phyloP scores from a whole-genome alignment of 2,113 vertebrate genomes.

The Ictalurus furcatus region DNA sequence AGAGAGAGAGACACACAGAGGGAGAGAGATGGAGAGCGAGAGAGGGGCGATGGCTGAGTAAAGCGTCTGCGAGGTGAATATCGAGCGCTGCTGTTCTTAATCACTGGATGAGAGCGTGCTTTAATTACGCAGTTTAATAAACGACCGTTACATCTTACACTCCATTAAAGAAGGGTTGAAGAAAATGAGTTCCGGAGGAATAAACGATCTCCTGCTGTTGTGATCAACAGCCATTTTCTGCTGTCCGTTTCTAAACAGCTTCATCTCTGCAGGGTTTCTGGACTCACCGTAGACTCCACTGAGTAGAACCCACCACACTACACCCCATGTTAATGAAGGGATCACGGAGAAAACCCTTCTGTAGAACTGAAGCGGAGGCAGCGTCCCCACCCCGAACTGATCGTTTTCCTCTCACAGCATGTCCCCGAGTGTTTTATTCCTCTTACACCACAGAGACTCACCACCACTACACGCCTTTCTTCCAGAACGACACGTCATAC shows the following conservation, averaged over 20 bases:
- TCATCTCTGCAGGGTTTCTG: neutral
- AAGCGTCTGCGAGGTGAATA: slow-evolving; percentile 11
- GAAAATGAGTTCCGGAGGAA: slow-evolving; percentile 12
- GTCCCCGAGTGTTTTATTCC: neutral
- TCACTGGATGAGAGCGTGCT: slow-evolving; percentile 20
- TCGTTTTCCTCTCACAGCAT: neutral
- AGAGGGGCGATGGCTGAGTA: neutral
- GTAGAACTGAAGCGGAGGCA: neutral
- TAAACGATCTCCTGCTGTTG: neutral
- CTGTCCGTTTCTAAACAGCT: neutral
- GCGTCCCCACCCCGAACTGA: neutral
- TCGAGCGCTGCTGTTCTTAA: slow-evolving; percentile 31
- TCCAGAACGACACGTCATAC: neutral
- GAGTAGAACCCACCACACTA: neutral
- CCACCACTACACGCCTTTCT: neutral
- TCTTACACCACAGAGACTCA: neutral
- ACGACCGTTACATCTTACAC: slow-evolving; percentile 34
- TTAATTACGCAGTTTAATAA: slow-evolving; percentile 36
- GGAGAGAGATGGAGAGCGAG: neutral
- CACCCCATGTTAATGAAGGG: neutral
- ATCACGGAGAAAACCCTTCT: neutral
- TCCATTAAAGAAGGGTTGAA: slow-evolving; percentile 20
- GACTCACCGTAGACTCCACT: neutral
- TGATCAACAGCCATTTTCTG: neutral
- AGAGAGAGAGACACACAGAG: neutral